phyloP scores from a whole-genome alignment of 2,113 vertebrate species.

The Varanus salvator region DNA sequence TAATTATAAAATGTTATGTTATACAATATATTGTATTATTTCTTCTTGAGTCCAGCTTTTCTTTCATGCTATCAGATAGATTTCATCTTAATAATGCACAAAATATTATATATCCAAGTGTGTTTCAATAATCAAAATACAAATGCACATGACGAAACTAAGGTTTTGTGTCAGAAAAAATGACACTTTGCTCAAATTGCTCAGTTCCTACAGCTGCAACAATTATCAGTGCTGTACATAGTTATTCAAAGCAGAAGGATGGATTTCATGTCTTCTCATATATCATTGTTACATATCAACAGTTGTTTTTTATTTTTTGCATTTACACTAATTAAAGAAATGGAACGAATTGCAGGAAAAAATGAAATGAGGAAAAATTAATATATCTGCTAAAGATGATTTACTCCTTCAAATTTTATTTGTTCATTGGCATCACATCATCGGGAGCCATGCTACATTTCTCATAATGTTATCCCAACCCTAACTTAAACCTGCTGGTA shows the following conservation, averaged over 20 bases:
- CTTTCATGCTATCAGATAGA: not conserved
- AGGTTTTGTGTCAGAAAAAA: slow-evolving; percentile 23
- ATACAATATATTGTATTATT: slow-evolving; percentile 1
- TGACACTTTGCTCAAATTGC: slow-evolving; percentile 27
- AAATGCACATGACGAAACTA: not conserved
- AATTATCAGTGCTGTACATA: not conserved
- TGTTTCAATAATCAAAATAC: slow-evolving; percentile 20
- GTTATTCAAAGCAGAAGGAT: not conserved
- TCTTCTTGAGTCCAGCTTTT: slow-evolving; percentile 34
- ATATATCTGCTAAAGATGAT: not conserved
- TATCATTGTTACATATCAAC: not conserved
- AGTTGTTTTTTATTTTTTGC: not conserved
- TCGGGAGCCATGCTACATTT: not conserved
- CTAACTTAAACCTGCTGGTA: not conserved
- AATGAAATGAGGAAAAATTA: not conserved
- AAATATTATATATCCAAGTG: slow-evolving; percentile 12
- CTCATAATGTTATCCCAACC: not conserved
- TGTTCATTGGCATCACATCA: not conserved
- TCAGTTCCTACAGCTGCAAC: not conserved
- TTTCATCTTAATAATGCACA: not conserved
- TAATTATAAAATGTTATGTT: slow-evolving; percentile 20
- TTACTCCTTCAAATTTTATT: not conserved
- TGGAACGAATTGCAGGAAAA: not conserved
- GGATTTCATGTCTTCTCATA: not conserved
- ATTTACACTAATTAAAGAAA: not conserved